Evolutionary conservation across 2,797 vertebrate genomes (phyloP), one percentile per base, ranked within the genome.

Genomic region (Chelmon rostratus): DNA sequence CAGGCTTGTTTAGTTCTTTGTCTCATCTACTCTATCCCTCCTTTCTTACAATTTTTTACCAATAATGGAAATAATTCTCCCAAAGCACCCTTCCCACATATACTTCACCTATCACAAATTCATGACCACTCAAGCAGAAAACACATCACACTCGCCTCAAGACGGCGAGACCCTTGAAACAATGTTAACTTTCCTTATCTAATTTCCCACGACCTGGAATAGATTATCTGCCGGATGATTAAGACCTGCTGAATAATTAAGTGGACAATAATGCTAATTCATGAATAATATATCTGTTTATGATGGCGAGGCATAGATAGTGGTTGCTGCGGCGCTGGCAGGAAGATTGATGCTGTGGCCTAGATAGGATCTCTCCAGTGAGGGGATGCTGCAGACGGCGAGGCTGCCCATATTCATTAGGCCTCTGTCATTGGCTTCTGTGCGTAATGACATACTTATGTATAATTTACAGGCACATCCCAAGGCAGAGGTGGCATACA

Each of bases 191-290:
- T 85, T 82, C 47, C 83, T 87, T 31, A 79, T 86, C 79, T 86
- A 86, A 88, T 92, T 93, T 89, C 82, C 86, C 77, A 84, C 42
- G 81, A 92, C 91, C 89, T 66, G 71, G 61, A 85, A 70, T 82
- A 83, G 82, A 88, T 90, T 81, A 89, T 86, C 84, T 31, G 62
- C 56, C 2, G 19, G 79, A 88, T 93, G 89, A 94, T 94, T 93
- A 93, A 93, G 89, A 90, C 79, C 86, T 88, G 75, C 85, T 94
- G 87, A 94, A 94, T 94, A 93, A 94, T 93, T 91, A 93, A 94
- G 87, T 91, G 83, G 81, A 91, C 87, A 87, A 93, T 94, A 91
- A 93, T 88, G 88, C 79, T 91, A 92, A 93, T 93, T 87, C 87
- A 88, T 93, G 86, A 95, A 93, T 94, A 91, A 91, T 93, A 89